Conservation (phyloP, 2,797 vertebrate genomes). For the Choloepus didactylus region DNA sequence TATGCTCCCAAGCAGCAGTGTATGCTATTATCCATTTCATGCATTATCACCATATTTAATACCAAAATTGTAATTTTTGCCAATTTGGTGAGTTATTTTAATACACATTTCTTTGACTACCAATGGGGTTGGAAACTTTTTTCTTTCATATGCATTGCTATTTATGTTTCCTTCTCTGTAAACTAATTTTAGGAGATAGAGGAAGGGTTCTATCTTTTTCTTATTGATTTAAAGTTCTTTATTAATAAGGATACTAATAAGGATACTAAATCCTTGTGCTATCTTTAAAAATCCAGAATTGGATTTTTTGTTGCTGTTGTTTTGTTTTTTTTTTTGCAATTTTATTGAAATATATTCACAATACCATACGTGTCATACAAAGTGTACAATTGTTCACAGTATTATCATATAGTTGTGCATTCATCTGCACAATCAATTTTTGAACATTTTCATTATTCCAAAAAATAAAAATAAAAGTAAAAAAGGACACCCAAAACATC, state of each 20-base stretch:
- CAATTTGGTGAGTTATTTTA: not conserved
- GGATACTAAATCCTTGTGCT: not conserved
- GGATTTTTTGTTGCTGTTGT: too few relatives aligned
- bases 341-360: too few relatives aligned
- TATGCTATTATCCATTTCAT: not conserved
- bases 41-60: not conserved
- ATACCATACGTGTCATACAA: too few relatives aligned
- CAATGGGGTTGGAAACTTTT: not conserved
- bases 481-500: too few relatives aligned
- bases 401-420: too few relatives aligned
- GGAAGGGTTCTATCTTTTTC: not conserved
- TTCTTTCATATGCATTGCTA: not conserved
- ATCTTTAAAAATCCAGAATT: not conserved
- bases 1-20: not conserved
- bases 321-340: too few relatives aligned
- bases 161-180: not conserved
- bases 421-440: too few relatives aligned
- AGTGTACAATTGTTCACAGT: too few relatives aligned
- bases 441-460: too few relatives aligned
- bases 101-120: not conserved
- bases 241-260: not conserved
- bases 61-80: slow-evolving; percentile 6
- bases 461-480: too few relatives aligned
- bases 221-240: not conserved
- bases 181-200: not conserved